Conservation (phyloP, 92 coral and sea anemone species). For the Muricea muricata region DNA sequence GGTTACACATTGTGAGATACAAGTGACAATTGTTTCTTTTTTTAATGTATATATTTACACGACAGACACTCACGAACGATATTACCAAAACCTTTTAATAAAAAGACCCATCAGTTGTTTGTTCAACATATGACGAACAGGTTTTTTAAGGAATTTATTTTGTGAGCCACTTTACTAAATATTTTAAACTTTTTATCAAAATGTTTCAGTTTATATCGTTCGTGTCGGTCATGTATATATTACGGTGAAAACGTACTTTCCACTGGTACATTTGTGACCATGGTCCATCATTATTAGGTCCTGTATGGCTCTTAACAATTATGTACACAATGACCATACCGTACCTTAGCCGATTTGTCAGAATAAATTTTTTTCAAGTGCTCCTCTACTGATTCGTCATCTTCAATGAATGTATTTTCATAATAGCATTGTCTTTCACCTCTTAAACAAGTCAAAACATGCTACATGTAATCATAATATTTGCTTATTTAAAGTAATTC, state of each 20-base stretch:
- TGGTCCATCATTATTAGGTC: not conserved
- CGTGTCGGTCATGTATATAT: too few species aligned
- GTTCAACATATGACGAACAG: too few species aligned
- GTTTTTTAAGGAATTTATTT: too few species aligned
- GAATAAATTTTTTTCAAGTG: constrained; percentile 8
- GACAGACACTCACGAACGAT: too few species aligned
- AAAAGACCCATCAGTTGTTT: too few species aligned
- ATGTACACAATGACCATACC: not conserved
- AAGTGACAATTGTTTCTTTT: too few species aligned
- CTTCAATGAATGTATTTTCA: constrained; percentile 16
- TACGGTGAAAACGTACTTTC: not conserved
- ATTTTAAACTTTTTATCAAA: too few species aligned
- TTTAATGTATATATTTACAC: too few species aligned
- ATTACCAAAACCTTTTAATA: too few species aligned
- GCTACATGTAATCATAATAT: not conserved
- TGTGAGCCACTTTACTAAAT: too few species aligned
- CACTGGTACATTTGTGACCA: not conserved
- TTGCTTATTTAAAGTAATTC: not conserved
- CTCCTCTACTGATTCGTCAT: constrained; percentile 6
- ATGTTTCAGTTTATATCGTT: too few species aligned
- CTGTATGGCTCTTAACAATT: not conserved
- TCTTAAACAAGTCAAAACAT: constrained; percentile 3
- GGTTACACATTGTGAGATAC: too few species aligned
- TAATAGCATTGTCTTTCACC: constrained; percentile 12
- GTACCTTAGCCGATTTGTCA: constrained; percentile 14